Evolutionary conservation across 2,113 vertebrate species (phyloP).

Genomic region (Mus pahari): DNA sequence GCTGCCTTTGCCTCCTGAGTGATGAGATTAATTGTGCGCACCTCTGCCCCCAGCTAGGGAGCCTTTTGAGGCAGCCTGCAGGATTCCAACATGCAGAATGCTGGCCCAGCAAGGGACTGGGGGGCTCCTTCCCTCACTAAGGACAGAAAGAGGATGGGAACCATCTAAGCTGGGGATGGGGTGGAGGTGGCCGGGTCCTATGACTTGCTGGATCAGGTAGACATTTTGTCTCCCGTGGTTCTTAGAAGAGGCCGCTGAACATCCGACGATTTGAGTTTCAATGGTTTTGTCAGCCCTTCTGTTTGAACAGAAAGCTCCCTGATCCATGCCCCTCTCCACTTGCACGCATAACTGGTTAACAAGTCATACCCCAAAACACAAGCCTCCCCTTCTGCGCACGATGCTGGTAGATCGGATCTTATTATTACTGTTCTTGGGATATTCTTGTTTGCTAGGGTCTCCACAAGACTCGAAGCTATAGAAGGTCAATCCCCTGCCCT

Average conservation of each 20-base stretch:
- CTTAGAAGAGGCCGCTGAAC: background rate
- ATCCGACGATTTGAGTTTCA: background rate
- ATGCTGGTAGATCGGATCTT: background rate
- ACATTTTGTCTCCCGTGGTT: background rate
- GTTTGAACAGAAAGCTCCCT: background rate
- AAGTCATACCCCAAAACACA: background rate
- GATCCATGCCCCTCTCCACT: background rate
- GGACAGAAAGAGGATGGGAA: too few species aligned
- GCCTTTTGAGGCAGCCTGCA: background rate
- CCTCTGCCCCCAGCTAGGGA: background rate
- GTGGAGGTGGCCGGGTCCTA: background rate
- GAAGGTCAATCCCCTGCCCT: background rate
- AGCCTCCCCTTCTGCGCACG: background rate
- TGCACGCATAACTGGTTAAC: background rate
- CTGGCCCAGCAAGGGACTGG: fast-evolving
- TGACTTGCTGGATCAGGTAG: background rate
- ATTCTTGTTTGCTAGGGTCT: background rate
- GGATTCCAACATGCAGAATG: too few species aligned
- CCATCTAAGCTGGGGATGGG: too few species aligned
- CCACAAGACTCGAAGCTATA: background rate
- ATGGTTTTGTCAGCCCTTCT: background rate
- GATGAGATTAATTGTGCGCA: too few species aligned
- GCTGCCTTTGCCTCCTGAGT: background rate
- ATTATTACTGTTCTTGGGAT: background rate
- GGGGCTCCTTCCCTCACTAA: too few species aligned